A percentile compares a stretch with the other conserved stretches of the same genome.
These are phyloP conservation scores for Stegodyphus dumicola DNA, from an alignment of 1,140 invertebrate genomes.

Conservation along the genomic window DNA sequence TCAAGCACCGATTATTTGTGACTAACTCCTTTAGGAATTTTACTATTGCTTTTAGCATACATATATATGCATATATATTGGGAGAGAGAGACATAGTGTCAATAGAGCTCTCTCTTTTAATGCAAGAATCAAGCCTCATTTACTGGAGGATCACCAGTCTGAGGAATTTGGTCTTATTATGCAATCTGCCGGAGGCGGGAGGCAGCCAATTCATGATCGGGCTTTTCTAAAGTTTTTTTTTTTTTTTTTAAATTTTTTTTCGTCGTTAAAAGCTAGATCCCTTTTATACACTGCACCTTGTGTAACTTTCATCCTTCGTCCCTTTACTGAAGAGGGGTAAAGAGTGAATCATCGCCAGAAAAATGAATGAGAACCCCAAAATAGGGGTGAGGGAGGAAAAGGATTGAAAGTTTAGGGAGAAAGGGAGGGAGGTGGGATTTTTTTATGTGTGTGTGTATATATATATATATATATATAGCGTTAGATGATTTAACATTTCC, in stretches of 20 bases:
- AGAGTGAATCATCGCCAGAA: constrained; percentile 52
- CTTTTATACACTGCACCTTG: constrained; percentile 45
- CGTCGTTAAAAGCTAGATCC: constrained; percentile 7
- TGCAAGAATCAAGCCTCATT: too few relatives aligned
- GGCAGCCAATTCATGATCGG: constrained; percentile 1
- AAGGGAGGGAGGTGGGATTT: constrained; percentile 43
- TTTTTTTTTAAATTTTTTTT: constrained; percentile 12
- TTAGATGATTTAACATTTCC: constrained; percentile 50
- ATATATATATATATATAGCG: constrained; percentile 7
- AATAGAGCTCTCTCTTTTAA: neutral
- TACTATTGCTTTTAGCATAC: too few relatives aligned
- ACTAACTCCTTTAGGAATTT: too few relatives aligned
- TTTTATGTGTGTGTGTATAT: too few relatives aligned
- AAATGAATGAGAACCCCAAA: constrained; percentile 54
- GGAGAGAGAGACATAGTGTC: too few relatives aligned
- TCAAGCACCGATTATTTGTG: too few relatives aligned
- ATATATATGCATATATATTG: too few relatives aligned
- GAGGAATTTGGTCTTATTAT: neutral
- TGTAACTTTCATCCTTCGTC: constrained; percentile 40
- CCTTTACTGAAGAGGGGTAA: constrained; percentile 25
- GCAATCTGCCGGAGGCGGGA: constrained; percentile 37
- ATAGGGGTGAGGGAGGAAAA: constrained; percentile 15
- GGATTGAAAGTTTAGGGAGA: constrained; percentile 36
- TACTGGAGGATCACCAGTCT: constrained; percentile 4
- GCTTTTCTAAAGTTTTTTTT: neutral